phyloP scores from a whole-genome alignment of 2,797 vertebrate genomes.

The Setipinna tenuifilis region DNA sequence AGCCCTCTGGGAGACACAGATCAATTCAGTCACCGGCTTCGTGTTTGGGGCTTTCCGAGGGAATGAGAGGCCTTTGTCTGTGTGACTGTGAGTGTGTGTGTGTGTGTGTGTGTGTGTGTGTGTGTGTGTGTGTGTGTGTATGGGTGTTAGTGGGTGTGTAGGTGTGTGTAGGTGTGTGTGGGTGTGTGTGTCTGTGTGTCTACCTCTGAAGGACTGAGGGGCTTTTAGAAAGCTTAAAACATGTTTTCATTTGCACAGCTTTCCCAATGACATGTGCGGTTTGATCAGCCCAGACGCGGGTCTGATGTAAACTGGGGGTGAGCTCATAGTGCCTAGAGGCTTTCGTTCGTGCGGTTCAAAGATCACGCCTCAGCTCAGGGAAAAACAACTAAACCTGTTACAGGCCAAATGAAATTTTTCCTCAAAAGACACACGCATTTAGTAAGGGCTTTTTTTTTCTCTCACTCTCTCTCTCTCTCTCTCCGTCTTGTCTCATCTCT shows the following conservation, averaged over 20 bases:
- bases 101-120: slow-evolving; percentile 7
- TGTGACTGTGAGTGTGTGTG: slow-evolving; percentile 30
- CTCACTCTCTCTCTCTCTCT: background rate
- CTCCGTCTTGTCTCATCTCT: background rate
- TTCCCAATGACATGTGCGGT: slow-evolving; percentile 71
- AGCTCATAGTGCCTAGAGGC: slow-evolving; percentile 77
- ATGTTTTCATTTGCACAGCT: slow-evolving; percentile 69
- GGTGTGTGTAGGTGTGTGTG: slow-evolving; percentile 17
- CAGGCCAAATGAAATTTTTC: slow-evolving; percentile 75
- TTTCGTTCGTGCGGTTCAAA: slow-evolving; percentile 72
- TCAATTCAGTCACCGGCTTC: slow-evolving; percentile 20
- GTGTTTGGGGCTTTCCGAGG: slow-evolving; percentile 26
- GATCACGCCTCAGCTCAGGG: slow-evolving; percentile 71
- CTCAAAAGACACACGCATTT: slow-evolving; percentile 65
- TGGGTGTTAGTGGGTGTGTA: slow-evolving; percentile 31
- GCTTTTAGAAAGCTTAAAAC: slow-evolving; percentile 64
- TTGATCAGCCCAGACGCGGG: slow-evolving; percentile 73
- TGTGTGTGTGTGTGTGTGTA: slow-evolving; percentile 28
- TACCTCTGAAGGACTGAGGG: slow-evolving; percentile 58
- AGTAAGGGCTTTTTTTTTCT: background rate
- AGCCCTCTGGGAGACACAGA: slow-evolving; percentile 24
- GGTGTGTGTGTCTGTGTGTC: slow-evolving; percentile 46
- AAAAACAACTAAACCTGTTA: slow-evolving; percentile 74
- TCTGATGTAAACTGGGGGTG: slow-evolving; percentile 72
- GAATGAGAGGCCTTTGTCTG: slow-evolving; percentile 21